A percentile compares a stretch with the other conserved stretches of the same genome.
Evolutionary conservation across 2,888 invertebrate species (phyloP).

Genomic region (Philaethria dido): DNA sequence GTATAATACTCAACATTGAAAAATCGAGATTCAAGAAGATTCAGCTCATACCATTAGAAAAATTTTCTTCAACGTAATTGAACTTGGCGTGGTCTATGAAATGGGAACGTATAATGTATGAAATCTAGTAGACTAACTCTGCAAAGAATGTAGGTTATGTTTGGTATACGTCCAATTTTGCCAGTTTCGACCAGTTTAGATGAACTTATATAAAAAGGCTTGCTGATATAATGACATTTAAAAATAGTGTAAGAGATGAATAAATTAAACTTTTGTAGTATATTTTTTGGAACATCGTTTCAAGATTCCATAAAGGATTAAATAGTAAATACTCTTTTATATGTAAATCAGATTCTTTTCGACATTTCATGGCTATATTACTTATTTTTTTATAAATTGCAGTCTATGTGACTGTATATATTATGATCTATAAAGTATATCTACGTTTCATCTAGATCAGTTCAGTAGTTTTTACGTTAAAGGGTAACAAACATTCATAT

Average conservation of each 20-base stretch:
- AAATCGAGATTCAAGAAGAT: neutral
- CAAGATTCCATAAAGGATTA: too few relatives aligned
- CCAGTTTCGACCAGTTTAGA: slow-evolving; percentile 8
- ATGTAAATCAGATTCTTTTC: too few relatives aligned
- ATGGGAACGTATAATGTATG: slow-evolving; percentile 24
- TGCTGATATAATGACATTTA: neutral
- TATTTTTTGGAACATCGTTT: too few relatives aligned
- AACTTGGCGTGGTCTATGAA: slow-evolving; percentile 21
- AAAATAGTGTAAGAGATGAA: neutral
- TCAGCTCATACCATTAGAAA: slow-evolving; percentile 19
- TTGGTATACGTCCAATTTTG: slow-evolving; percentile 23
- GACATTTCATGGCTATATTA: too few relatives aligned
- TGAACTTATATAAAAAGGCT: slow-evolving; percentile 15
- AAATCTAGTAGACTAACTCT: slow-evolving; percentile 23
- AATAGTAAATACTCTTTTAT: too few relatives aligned
- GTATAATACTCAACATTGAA: neutral
- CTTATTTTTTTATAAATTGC: too few relatives aligned
- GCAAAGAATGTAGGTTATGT: slow-evolving; percentile 24
- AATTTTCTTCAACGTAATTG: slow-evolving; percentile 19
- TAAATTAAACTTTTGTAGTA: neutral
- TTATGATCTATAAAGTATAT: too few relatives aligned
- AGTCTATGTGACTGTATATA: too few relatives aligned
- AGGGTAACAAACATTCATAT: too few relatives aligned
- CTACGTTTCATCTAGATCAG: too few relatives aligned
- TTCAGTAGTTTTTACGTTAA: too few relatives aligned